Conservation (phyloP, 2,888 invertebrate species). For the Erebia palarica region DNA sequence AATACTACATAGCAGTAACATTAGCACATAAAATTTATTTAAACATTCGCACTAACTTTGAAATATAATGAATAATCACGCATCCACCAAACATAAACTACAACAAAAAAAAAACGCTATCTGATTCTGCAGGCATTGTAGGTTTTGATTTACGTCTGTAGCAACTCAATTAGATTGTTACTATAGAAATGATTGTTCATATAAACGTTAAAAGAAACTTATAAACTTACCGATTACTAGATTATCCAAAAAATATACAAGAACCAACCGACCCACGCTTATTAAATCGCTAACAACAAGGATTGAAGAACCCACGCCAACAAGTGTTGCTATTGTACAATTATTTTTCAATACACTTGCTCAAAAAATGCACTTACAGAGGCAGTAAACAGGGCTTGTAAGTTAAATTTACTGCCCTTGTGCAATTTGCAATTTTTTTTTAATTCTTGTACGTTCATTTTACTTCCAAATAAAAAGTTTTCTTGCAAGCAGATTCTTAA, state of each 20-base stretch:
- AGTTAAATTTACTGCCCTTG: no score
- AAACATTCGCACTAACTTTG: slow-evolving; percentile 23
- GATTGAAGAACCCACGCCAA: slow-evolving; percentile 74
- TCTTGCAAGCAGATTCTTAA: no score
- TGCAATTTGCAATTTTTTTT: no score
- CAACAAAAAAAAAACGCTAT: slow-evolving; percentile 30
- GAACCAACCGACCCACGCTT: slow-evolving; percentile 65
- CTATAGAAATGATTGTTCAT: slow-evolving; percentile 15
- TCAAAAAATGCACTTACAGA: no score
- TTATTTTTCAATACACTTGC: no score
- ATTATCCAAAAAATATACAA: slow-evolving; percentile 42
- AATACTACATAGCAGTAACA: not conserved
- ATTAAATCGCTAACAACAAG: slow-evolving; percentile 57
- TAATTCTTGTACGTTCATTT: no score
- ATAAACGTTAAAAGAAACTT: slow-evolving; percentile 32
- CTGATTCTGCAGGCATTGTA: slow-evolving; percentile 25
- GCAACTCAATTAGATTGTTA: not conserved
- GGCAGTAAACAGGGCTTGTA: no score
- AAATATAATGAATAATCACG: slow-evolving; percentile 28
- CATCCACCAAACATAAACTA: slow-evolving; percentile 25
- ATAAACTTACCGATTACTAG: slow-evolving; percentile 40
- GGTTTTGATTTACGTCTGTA: not conserved
- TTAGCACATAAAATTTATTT: slow-evolving; percentile 1
- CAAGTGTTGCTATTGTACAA: slow-evolving; percentile 59
- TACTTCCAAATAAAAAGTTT: no score